Base-by-base conservation (phyloP, 1,140 invertebrate genomes). In the Adelges cooleyi region DNA sequence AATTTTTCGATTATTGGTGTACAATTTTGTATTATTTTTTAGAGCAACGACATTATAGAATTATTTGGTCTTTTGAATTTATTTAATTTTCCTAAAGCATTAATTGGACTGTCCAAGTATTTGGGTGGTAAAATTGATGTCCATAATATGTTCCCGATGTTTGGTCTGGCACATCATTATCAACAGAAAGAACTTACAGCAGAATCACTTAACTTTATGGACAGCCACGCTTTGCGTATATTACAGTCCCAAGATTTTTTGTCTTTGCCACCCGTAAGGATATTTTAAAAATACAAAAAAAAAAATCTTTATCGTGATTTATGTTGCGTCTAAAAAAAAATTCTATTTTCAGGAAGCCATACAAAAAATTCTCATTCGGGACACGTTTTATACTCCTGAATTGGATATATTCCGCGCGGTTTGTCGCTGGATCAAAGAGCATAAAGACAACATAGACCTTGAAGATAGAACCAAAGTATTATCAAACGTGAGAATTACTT, bases 341-440 rank as follows among this genome's bases (percentile, higher is more conserved):
- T n/a, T n/a, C n/a, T n/a, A 13, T 38, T 70, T 77, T 66, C 70
- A 88, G 80, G 80, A 81, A 72, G 86, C 88, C 3, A 73, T 93
- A 18, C 84, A 84, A 70, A 86, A 91, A 72, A 78, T 98, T n/a
- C 80, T 98, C 38, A 81, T 84, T 51, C 79, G 94, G 53, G 90
- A 98, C 77, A 96, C 94, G 1, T 98, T 98, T 77, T 98, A 90
- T 79, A 92, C 91, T 0, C 84, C 86, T 4, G 95, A 99, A 78
- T 89, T 95, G 23, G 87, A 97, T 70, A 96, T 99, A 68, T 99
- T 98, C 76, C 79, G 83, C 70, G 88, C 90, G 8, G 87, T 98
- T 2, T 81, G 82, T 71, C 80, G 81, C 51, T 98, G 95, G 95
- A 86, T 87, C 67, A 84, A 82, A 72, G 76, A 84, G 70, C 83